These are phyloP conservation scores for Aplysina aerophoba DNA, from an alignment of 37 sponge, comb jelly and placozoan genomes.

Conservation along the genomic window DNA sequence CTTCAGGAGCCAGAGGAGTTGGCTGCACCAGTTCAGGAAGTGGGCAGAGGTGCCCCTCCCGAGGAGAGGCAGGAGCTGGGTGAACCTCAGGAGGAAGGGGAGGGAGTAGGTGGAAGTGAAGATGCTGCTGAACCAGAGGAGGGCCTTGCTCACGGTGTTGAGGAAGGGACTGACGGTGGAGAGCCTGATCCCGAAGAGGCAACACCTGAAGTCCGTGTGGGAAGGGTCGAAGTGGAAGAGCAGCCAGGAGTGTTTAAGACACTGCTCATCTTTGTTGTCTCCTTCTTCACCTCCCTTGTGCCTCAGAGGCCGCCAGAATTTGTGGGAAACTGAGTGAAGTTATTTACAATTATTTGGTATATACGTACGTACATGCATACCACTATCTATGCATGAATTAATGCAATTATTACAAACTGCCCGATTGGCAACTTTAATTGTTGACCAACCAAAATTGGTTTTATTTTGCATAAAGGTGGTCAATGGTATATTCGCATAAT, in stretches of 20 bases:
- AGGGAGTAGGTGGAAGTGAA: not conserved
- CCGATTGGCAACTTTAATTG: no score
- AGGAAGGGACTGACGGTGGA: not conserved
- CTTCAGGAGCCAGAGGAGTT: not conserved
- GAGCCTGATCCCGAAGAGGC: not conserved
- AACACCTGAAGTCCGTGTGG: not conserved
- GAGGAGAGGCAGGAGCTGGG: no score
- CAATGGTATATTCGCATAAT: no score
- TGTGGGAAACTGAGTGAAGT: constrained; percentile 29
- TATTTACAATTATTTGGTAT: not conserved
- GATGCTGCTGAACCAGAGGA: not conserved
- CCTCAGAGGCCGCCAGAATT: constrained; percentile 74
- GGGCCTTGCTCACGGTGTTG: not conserved
- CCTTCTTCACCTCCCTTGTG: constrained; percentile 83
- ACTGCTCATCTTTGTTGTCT: constrained; percentile 68
- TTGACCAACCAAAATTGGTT: not conserved
- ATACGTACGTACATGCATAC: not conserved
- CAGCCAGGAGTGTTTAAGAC: constrained; percentile 62
- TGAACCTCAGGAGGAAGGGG: not conserved
- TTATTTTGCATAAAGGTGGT: not conserved
- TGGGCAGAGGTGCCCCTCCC: no score
- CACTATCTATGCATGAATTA: not conserved
- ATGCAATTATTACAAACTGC: no score
- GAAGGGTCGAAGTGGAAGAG: not conserved
- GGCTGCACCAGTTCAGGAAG: no score